phyloP scores from a whole-genome alignment of 1,140 invertebrate genomes.

The Drosophila willistoni region DNA sequence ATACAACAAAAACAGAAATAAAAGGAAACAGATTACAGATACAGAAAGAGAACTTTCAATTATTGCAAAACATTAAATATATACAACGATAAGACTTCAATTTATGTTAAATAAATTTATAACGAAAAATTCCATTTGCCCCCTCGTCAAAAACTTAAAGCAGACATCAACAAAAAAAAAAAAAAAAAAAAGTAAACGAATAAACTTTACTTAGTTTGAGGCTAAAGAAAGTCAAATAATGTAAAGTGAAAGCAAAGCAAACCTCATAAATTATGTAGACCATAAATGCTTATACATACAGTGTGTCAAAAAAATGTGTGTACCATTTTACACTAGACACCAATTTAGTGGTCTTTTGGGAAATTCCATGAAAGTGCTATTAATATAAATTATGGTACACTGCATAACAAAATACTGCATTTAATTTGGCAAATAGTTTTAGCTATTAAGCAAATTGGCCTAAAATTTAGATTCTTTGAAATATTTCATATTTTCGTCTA shows the following conservation, averaged over 20 bases:
- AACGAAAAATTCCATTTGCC: not conserved
- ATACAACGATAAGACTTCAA: slow-evolving; percentile 27
- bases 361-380: too few species aligned
- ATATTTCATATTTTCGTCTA: not conserved
- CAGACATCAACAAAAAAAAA: slow-evolving; percentile 55
- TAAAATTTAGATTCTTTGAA: too few species aligned
- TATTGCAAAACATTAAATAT: slow-evolving; percentile 46
- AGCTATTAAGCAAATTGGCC: too few species aligned
- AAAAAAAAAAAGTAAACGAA: not conserved
- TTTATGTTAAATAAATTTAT: slow-evolving; percentile 38
- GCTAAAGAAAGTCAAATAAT: slow-evolving; percentile 23
- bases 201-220: slow-evolving; percentile 18
- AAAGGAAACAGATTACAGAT: slow-evolving; percentile 3
- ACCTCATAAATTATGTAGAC: slow-evolving; percentile 54
- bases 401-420: too few species aligned
- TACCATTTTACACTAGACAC: not conserved
- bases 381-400: too few species aligned
- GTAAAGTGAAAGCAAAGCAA: slow-evolving; percentile 39
- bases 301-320: not conserved
- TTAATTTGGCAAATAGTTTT: too few species aligned
- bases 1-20: slow-evolving; percentile 14
- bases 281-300: slow-evolving; percentile 3
- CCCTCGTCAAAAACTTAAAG: slow-evolving; percentile 40
- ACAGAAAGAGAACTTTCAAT: not conserved
- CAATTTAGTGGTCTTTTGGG: too few species aligned